These are phyloP conservation scores for Drosophila lacertosa DNA, from an alignment of 1,140 invertebrate species.

Conservation along the genomic window DNA sequence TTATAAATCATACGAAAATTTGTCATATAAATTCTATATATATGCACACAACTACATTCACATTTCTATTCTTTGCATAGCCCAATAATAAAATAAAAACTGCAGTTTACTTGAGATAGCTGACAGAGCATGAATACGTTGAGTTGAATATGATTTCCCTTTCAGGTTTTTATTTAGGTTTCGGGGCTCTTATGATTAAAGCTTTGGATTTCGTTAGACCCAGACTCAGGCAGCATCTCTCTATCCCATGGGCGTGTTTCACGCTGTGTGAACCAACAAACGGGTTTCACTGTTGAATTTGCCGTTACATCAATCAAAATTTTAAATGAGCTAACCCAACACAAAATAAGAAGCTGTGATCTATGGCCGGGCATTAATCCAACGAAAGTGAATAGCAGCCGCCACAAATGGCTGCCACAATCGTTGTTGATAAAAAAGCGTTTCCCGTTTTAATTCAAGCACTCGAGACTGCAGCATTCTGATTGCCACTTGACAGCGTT, in stretches of 20 bases:
- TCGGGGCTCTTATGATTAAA: slow-evolving; percentile 34
- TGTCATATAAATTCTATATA: no score
- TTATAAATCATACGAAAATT: no score
- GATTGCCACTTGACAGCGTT: slow-evolving; percentile 36
- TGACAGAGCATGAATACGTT: slow-evolving; percentile 33
- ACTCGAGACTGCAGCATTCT: slow-evolving; percentile 28
- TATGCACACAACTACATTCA: background rate
- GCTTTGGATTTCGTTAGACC: slow-evolving; percentile 47
- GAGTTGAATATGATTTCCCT: slow-evolving; percentile 27
- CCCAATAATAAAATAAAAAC: background rate
- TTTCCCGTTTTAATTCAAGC: slow-evolving; percentile 32
- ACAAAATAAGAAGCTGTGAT: slow-evolving; percentile 27
- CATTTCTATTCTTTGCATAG: background rate
- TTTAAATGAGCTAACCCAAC: slow-evolving; percentile 43
- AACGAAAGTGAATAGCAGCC: slow-evolving; percentile 61
- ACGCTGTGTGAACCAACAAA: slow-evolving; percentile 58
- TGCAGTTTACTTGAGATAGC: slow-evolving; percentile 9
- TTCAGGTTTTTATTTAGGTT: slow-evolving; percentile 20
- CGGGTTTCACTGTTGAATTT: slow-evolving; percentile 51
- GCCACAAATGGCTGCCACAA: slow-evolving; percentile 29
- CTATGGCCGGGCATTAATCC: slow-evolving; percentile 36
- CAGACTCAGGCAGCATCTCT: slow-evolving; percentile 43
- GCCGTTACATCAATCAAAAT: slow-evolving; percentile 70
- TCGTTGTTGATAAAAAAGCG: slow-evolving; percentile 21
- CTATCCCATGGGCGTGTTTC: slow-evolving; percentile 46